Conservation (phyloP, 2,797 vertebrate genomes). For the Premnoplex brunnescens region DNA sequence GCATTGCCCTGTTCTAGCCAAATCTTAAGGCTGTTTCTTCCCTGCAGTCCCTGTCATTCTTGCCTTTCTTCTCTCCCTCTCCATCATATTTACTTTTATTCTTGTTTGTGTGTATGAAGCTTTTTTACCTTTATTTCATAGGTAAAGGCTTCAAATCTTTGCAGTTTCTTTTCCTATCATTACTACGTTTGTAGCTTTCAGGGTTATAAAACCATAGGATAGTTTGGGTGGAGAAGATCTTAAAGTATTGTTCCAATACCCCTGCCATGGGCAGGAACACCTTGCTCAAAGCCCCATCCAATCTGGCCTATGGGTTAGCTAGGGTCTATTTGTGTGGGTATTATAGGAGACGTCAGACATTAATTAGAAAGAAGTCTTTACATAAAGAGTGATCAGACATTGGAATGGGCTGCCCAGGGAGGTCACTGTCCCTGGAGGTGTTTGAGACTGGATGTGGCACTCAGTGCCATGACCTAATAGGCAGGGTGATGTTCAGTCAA, state of each 20-base stretch:
- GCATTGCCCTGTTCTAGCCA: not conserved
- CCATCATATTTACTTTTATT: not conserved
- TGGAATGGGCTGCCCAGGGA: no score
- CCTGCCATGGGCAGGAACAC: not conserved
- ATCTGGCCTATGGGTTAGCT: not conserved
- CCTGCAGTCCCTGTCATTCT: not conserved
- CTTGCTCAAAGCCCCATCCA: not conserved
- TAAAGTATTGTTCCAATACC: rapidly evolving
- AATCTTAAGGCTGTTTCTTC: not conserved
- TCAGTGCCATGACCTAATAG: no score
- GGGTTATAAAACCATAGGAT: not conserved
- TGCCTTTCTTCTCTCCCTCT: not conserved
- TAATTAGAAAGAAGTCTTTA: no score
- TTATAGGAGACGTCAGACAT: not conserved
- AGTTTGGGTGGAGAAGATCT: not conserved
- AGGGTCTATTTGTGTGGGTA: rapidly evolving
- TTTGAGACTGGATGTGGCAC: no score
- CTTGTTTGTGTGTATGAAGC: rapidly evolving
- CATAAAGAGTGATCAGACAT: no score
- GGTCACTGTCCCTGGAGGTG: no score
- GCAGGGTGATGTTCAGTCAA: no score
- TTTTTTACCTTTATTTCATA: not conserved
- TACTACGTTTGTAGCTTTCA: not conserved
- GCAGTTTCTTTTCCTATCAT: not conserved
- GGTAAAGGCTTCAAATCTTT: not conserved